Evolutionary conservation across 1,140 invertebrate species (phyloP).

Genomic region (Xylocopa sonorina): DNA sequence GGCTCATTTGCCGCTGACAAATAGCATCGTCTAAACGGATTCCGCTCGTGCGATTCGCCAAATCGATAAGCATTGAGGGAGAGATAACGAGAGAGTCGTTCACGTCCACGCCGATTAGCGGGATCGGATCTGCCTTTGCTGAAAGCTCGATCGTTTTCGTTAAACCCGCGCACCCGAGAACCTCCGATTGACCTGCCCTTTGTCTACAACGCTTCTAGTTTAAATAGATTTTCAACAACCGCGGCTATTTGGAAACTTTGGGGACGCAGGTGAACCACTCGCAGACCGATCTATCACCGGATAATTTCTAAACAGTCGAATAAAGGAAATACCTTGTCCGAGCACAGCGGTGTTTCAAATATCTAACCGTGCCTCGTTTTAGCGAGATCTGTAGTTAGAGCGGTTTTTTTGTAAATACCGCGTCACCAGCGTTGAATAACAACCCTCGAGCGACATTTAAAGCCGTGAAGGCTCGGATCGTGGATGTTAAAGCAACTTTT

Average conservation of each 20-base stretch:
- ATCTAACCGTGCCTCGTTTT: too few relatives aligned
- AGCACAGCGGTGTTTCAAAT: too few relatives aligned
- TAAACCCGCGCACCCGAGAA: slow-evolving; percentile 43
- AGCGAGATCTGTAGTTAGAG: too few relatives aligned
- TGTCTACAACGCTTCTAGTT: neutral
- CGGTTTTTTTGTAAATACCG: too few relatives aligned
- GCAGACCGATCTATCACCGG: too few relatives aligned
- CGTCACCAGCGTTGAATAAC: too few relatives aligned
- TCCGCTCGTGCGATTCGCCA: slow-evolving; percentile 61
- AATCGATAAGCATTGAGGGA: slow-evolving; percentile 65
- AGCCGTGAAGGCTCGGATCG: too few relatives aligned
- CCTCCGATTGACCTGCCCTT: neutral
- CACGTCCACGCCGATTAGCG: slow-evolving; percentile 65
- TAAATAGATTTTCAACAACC: slow-evolving; percentile 2
- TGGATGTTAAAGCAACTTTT: too few relatives aligned
- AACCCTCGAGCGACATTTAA: too few relatives aligned
- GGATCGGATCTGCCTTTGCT: slow-evolving; percentile 44
- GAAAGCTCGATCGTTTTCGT: slow-evolving; percentile 52
- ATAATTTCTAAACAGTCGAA: neutral
- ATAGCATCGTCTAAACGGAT: slow-evolving; percentile 68
- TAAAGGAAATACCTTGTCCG: too few relatives aligned
- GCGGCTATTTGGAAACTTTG: neutral
- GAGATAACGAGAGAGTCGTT: slow-evolving; percentile 68
- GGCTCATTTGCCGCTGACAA: slow-evolving; percentile 67
- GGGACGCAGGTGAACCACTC: too few relatives aligned